phyloP scores from a whole-genome alignment of 2,888 invertebrate species.

The Trachelus iudaicus region DNA sequence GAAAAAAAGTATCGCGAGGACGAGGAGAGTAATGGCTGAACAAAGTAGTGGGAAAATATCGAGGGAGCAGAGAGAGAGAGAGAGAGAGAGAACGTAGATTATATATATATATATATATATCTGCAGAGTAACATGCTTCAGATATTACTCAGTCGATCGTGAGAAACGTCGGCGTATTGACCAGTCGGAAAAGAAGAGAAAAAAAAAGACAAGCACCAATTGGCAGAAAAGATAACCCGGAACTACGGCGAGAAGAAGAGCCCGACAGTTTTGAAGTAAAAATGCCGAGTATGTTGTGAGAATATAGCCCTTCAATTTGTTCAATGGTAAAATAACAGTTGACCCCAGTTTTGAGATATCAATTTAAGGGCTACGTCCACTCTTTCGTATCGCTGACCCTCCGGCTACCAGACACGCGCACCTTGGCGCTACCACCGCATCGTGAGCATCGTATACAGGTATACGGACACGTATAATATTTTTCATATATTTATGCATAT shows the following conservation, averaged over 20 bases:
- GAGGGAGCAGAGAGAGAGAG: neutral
- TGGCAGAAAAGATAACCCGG: neutral
- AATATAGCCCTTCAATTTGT: conserved; percentile 23
- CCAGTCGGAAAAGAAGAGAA: neutral
- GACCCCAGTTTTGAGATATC: conserved; percentile 22
- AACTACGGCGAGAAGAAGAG: neutral
- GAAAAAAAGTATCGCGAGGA: neutral
- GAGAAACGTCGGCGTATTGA: neutral
- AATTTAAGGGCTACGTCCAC: conserved; percentile 20
- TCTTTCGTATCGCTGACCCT: conserved; percentile 21
- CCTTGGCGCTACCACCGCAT: neutral
- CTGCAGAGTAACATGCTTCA: too few relatives aligned
- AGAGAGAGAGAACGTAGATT: neutral
- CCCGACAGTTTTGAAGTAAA: neutral
- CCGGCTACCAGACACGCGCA: conserved; percentile 3
- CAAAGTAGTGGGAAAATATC: neutral
- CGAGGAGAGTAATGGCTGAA: neutral
- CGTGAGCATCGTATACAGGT: neutral
- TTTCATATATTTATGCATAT: neutral
- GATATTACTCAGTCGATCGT: neutral
- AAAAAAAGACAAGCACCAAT: neutral
- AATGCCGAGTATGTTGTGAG: conserved; percentile 15
- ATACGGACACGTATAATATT: neutral
- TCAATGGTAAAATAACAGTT: conserved; percentile 21
- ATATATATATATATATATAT: too few relatives aligned